A percentile compares a stretch with the other conserved stretches of the same genome.
These are phyloP conservation scores for Cordylochernes scorpioides DNA, from an alignment of 2,888 invertebrate genomes.

Conservation along the genomic window DNA sequence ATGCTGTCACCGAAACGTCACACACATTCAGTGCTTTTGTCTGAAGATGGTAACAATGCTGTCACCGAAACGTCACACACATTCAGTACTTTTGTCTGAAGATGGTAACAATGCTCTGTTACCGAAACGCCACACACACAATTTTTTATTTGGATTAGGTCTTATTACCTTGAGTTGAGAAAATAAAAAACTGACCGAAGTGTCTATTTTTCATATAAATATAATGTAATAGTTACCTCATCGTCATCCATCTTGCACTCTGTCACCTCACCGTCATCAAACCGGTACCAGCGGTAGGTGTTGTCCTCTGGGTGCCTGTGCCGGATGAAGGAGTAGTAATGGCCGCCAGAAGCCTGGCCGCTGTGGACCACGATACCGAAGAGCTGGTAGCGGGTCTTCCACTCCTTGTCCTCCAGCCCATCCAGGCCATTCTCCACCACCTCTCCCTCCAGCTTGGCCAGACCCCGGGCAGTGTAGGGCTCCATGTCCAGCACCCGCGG, in stretches of 20 bases:
- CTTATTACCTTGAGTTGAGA: no score
- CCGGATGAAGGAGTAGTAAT: slow-evolving; percentile 89
- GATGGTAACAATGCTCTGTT: no score
- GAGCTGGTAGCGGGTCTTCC: slow-evolving; percentile 59
- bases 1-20: no score
- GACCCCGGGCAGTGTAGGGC: slow-evolving; percentile 82
- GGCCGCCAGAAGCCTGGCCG: slow-evolving; percentile 92
- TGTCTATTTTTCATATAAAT: slow-evolving; percentile 1
- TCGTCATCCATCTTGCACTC: slow-evolving; percentile 94
- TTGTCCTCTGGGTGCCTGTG: slow-evolving; percentile 46
- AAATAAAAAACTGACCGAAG: no score
- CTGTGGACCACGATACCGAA: slow-evolving; percentile 94
- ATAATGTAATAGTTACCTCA: slow-evolving; percentile 28
- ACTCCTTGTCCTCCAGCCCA: slow-evolving; percentile 45
- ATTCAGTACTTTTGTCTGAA: no score
- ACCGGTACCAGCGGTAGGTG: slow-evolving; percentile 70
- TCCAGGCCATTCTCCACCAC: no score
- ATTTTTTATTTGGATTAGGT: no score
- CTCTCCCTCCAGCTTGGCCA: slow-evolving; percentile 60
- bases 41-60: no score
- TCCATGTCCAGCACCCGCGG: slow-evolving; percentile 88
- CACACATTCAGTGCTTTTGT: no score
- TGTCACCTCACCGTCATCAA: slow-evolving; percentile 89
- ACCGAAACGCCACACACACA: no score
- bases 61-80: no score